These are phyloP conservation scores for Heliothis subflexa DNA, from an alignment of 1,140 invertebrate species.

Conservation along the genomic window DNA sequence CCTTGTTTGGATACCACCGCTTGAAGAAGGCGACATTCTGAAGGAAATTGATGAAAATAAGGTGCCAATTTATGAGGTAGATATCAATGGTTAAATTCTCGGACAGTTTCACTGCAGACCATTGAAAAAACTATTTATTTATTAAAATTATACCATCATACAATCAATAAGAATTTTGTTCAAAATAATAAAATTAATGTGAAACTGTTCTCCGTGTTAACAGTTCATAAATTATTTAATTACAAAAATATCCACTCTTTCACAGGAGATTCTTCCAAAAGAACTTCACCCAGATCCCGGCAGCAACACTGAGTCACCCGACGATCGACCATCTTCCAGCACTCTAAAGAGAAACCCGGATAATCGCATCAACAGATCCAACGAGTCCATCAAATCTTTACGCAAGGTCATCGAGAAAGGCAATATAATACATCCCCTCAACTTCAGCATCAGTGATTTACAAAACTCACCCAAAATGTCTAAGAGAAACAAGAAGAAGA, in stretches of 20 bases:
- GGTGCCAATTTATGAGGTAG: slow-evolving; percentile 73
- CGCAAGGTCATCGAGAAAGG: slow-evolving; percentile 75
- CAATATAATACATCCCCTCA: slow-evolving; percentile 83
- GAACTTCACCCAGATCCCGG: slow-evolving; percentile 84
- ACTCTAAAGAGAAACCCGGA: slow-evolving; percentile 65
- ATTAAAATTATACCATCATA: too few relatives aligned
- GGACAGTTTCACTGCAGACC: too few relatives aligned
- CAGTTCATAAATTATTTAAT: too few relatives aligned
- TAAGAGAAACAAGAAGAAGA: slow-evolving; percentile 72
- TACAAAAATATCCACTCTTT: slow-evolving; percentile 40
- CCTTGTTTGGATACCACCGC: slow-evolving; percentile 94
- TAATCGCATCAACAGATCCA: slow-evolving; percentile 70
- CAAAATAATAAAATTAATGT: too few relatives aligned
- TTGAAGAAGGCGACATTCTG: slow-evolving; percentile 87
- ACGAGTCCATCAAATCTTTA: slow-evolving; percentile 78
- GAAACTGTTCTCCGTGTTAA: too few relatives aligned
- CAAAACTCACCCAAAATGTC: slow-evolving; percentile 76
- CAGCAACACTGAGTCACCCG: slow-evolving; percentile 86
- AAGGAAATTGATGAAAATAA: slow-evolving; percentile 77
- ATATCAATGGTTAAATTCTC: not conserved
- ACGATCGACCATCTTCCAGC: slow-evolving; percentile 71
- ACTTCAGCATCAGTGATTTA: slow-evolving; percentile 82
- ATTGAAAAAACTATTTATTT: too few relatives aligned
- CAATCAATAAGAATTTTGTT: too few relatives aligned
- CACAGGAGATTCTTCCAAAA: slow-evolving; percentile 85